A percentile compares a stretch with the other conserved stretches of the same genome.
Evolutionary conservation across 2,113 vertebrate genomes (phyloP).

Genomic region (Dicrurus megarhynchus): DNA sequence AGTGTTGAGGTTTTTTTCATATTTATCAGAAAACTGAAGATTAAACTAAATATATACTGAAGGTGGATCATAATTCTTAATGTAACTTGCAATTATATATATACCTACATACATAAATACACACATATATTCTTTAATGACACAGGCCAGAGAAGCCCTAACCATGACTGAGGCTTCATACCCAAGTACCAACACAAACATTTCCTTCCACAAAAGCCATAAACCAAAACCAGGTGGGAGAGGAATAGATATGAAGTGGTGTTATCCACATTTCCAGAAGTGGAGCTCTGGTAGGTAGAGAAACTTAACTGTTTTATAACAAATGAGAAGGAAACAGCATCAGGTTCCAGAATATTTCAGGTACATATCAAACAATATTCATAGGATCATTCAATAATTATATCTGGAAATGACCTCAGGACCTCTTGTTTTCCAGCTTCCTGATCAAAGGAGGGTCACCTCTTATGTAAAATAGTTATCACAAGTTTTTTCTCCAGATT

Average conservation of each 20-base stretch:
- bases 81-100: background rate
- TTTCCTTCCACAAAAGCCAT: background rate
- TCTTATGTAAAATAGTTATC: background rate
- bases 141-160: background rate
- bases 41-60: background rate
- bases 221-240: background rate
- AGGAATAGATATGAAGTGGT: background rate
- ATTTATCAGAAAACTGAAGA: background rate
- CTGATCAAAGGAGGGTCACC: background rate
- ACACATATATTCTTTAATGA: background rate
- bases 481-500: background rate
- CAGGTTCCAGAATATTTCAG: background rate
- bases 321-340: background rate
- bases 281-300: background rate
- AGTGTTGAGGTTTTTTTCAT: accelerated
- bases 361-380: background rate
- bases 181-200: background rate
- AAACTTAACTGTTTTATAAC: background rate
- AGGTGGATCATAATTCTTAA: background rate
- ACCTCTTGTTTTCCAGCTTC: background rate
- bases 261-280: background rate
- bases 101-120: background rate
- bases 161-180: background rate
- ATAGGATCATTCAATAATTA: background rate
- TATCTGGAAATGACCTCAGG: background rate